Evolutionary conservation across 2,888 invertebrate genomes (phyloP).

Genomic region (Ligdia adustata): DNA sequence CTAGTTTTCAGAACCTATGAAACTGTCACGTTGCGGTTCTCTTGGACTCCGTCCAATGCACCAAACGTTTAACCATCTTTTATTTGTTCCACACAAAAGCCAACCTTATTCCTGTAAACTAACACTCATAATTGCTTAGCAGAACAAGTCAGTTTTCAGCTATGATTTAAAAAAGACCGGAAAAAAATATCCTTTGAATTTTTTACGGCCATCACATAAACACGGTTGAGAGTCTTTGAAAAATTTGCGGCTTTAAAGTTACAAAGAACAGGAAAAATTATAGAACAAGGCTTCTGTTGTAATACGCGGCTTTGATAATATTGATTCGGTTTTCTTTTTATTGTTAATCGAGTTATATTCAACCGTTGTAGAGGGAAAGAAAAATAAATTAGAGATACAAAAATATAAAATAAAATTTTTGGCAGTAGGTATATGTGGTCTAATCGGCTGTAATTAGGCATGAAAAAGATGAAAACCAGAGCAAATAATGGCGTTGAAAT

Average conservation of each 20-base stretch:
- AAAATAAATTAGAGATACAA: not conserved
- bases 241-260: slow-evolving; percentile 19
- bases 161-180: slow-evolving; percentile 20
- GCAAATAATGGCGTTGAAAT: too few species aligned
- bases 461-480: too few species aligned
- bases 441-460: too few species aligned
- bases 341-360: too few species aligned
- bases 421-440: not conserved
- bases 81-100: slow-evolving; percentile 17
- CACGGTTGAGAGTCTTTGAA: slow-evolving; percentile 28
- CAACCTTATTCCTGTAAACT: not conserved
- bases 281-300: slow-evolving; percentile 5
- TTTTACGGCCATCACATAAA: slow-evolving; percentile 22
- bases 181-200: slow-evolving; percentile 24
- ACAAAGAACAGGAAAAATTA: slow-evolving; percentile 20
- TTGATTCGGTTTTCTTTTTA: too few species aligned
- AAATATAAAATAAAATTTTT: not conserved
- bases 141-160: slow-evolving; percentile 1
- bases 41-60: slow-evolving; percentile 40
- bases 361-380: too few species aligned
- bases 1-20: slow-evolving; percentile 58
- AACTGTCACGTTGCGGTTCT: slow-evolving; percentile 52
- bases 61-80: slow-evolving; percentile 36
- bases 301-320: slow-evolving; percentile 15
- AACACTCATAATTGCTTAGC: not conserved